These are phyloP conservation scores for Poecilia gillii DNA, from an alignment of 2,797 vertebrate species.

Conservation along the genomic window DNA sequence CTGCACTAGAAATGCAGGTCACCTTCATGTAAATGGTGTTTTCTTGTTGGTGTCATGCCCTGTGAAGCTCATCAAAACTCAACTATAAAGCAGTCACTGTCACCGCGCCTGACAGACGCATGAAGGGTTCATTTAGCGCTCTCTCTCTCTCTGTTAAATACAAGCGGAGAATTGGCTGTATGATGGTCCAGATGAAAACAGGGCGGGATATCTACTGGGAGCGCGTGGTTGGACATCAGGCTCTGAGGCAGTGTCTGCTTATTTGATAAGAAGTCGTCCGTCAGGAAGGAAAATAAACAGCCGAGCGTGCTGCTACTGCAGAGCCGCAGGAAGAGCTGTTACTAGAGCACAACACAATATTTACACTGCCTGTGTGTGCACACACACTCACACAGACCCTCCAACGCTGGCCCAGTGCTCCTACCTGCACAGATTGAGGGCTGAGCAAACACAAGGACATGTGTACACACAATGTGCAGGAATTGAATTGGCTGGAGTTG, in stretches of 20 bases:
- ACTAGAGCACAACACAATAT: slow-evolving; percentile 86
- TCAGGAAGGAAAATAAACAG: slow-evolving; percentile 85
- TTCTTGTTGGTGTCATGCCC: slow-evolving; percentile 7
- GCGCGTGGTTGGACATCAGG: slow-evolving; percentile 71
- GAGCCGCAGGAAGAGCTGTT: slow-evolving; percentile 76
- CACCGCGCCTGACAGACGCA: neutral
- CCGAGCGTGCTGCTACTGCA: slow-evolving; percentile 73
- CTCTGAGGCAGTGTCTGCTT: slow-evolving; percentile 78
- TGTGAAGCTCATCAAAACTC: slow-evolving; percentile 11
- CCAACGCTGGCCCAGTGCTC: slow-evolving; percentile 37
- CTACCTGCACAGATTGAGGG: slow-evolving; percentile 51
- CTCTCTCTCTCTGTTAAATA: slow-evolving; percentile 15
- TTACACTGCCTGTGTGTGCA: slow-evolving; percentile 71
- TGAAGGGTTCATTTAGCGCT: slow-evolving; percentile 35
- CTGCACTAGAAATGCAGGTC: slow-evolving; percentile 5
- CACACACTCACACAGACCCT: slow-evolving; percentile 52
- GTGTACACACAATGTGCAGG: slow-evolving; percentile 32
- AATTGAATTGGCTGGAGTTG: neutral
- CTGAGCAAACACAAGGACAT: slow-evolving; percentile 42
- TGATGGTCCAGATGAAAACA: slow-evolving; percentile 32
- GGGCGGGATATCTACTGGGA: slow-evolving; percentile 67
- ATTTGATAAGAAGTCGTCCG: slow-evolving; percentile 87
- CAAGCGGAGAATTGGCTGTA: slow-evolving; percentile 5
- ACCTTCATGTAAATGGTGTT: slow-evolving; percentile 5
- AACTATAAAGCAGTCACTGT: slow-evolving; percentile 1